Base-by-base conservation (phyloP, 2,797 vertebrate genomes). In the Echeneis naucrates region DNA sequence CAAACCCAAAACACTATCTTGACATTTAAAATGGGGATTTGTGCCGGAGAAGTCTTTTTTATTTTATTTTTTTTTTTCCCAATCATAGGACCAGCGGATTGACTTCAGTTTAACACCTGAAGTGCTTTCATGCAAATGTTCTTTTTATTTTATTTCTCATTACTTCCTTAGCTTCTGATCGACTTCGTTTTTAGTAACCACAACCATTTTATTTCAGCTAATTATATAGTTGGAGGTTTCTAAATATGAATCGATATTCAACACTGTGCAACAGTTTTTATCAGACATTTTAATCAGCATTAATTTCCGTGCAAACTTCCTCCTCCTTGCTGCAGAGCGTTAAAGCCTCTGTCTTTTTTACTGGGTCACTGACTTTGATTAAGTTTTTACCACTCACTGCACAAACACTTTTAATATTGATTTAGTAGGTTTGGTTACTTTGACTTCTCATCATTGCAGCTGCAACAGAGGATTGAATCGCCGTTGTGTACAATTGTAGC, bases 311-410 rank as follows among this genome's bases (percentile, higher is more conserved):
- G n/a, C 13, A 24, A 21, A 27, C 35, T 17, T 54, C 12, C 26
- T 27, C 38, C 53, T 63, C 33, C 40, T 61, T 48, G 4, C 23
- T 59, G n/a, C 26, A 3, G 13, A 4, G 19, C 30, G 13, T 13
- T 23, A 38, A 35, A 33, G 7, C 40, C 54, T 14, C 54, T 14
- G n/a, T 61, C 21, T 33, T 53, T 51, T 47, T 53, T 13, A n/a
- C 8, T 4, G 23, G 45, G 21, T 69, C 73, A 63, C 24, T 55
- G 47, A 68, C 45, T 70, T 55, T 55, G 24, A 78, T 77, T 27
- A 37, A 51, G 23, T 19, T 58, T 68, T 58, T 38, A 27, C 53
- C 37, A 23, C 24, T 24, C 17, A n/a, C 42, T 42, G 45, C 32
- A 40, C 30, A 51, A 0, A 54, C 30, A 66, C 55, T 62, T 70